Conservation (phyloP, 2,113 vertebrate species). For the Lasiurus borealis region DNA sequence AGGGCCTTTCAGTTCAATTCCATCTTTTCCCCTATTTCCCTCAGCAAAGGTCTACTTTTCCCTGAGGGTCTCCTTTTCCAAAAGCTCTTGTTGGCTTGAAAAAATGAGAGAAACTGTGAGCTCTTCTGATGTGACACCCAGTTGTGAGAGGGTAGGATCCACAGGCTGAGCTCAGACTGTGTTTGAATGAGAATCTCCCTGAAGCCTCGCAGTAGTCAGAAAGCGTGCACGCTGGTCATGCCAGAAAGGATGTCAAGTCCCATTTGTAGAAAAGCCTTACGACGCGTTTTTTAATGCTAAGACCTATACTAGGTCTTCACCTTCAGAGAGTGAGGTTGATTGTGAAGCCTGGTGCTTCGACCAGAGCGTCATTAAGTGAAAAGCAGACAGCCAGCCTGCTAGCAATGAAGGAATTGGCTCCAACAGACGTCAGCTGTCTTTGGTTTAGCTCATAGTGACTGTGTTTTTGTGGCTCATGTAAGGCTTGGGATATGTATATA, state of each 20-base stretch:
- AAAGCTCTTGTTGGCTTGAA: constrained; percentile 2
- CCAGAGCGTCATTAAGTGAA: background rate
- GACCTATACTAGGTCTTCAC: background rate
- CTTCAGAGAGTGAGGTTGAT: background rate
- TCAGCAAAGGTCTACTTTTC: background rate
- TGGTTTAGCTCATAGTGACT: background rate
- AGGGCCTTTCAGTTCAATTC: background rate
- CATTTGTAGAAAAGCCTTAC: constrained; percentile 7
- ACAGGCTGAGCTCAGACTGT: background rate
- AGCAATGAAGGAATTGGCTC: background rate
- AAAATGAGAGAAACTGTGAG: background rate
- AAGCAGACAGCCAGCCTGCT: background rate
- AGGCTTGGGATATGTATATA: constrained; percentile 60
- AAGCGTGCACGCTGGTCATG: background rate
- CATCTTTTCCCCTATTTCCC: background rate
- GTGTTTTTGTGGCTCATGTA: background rate
- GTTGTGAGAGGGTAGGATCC: background rate
- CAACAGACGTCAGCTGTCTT: background rate
- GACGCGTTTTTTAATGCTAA: background rate
- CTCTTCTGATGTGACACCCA: background rate
- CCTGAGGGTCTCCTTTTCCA: background rate
- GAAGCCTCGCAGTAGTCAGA: background rate
- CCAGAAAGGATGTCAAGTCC: background rate
- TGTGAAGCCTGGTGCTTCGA: background rate
- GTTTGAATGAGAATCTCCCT: background rate